Percentiles rank a stretch among this genome's conserved stretches.
Evolutionary conservation across 2,797 vertebrate genomes (phyloP).

Genomic region (Galaxias olidus): DNA sequence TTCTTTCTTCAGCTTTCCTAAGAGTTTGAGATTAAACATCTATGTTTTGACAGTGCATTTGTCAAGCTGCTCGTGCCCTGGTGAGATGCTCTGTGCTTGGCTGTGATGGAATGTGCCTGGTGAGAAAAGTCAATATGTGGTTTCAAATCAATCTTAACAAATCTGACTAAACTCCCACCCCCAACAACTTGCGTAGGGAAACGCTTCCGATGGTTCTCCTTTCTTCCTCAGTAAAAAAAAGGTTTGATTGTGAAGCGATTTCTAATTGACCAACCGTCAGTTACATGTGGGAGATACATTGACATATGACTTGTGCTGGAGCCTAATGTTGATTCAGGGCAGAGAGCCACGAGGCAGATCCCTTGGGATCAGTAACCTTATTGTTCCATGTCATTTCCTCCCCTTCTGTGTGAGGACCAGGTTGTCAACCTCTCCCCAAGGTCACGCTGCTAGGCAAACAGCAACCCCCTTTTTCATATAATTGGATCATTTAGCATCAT

Average conservation of each 20-base stretch:
- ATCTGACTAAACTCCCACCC: conserved; percentile 45
- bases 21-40: conserved; percentile 57
- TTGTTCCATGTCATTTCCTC: conserved; percentile 71
- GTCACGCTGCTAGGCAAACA: conserved; percentile 55
- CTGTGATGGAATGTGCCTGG: conserved; percentile 53
- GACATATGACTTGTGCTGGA: conserved; percentile 60
- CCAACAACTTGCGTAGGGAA: conserved; percentile 33
- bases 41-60: conserved; percentile 67
- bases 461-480: conserved; percentile 49
- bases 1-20: conserved; percentile 44
- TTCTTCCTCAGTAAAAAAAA: conserved; percentile 47
- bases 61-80: conserved; percentile 48
- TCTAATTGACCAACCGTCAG: conserved; percentile 48
- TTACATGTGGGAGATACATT: conserved; percentile 54
- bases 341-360: conserved; percentile 51
- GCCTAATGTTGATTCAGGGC: conserved; percentile 66
- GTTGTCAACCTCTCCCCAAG: conserved; percentile 74
- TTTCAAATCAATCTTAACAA: conserved; percentile 70
- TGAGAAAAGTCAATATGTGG: conserved; percentile 66
- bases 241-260: conserved; percentile 30
- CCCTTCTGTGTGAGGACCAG: conserved; percentile 68
- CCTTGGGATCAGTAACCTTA: conserved; percentile 68
- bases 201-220: conserved; percentile 38
- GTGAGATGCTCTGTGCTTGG: conserved; percentile 40
- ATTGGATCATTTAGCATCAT: conserved; percentile 75